Evolutionary conservation across 2,888 invertebrate species (phyloP), one percentile per base, ranked within the genome.

Genomic region (Microdon myrmicae): DNA sequence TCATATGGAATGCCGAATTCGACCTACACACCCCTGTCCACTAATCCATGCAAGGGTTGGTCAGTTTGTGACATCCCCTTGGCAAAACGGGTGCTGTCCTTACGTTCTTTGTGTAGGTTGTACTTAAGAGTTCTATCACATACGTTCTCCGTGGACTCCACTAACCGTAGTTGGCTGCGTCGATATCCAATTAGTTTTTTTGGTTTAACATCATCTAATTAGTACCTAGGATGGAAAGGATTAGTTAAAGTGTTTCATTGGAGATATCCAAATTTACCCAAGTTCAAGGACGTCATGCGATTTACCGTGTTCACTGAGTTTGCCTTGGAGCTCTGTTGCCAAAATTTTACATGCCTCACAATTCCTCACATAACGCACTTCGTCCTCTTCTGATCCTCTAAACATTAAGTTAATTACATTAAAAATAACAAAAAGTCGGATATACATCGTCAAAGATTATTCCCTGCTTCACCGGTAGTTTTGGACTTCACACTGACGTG

Each of bases 1-100:
- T 98, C 97, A 67, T 87, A 87, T 0, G 98, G 98, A 72, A 99
- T 96, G 4, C 97, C 98, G n/a, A 98, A 83, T 72, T 98, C 97
- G 0, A 99, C 97, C 82, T 98, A 96, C 0, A 98, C 97, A 10
- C 97, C 97, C 82, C 94, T 96, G 74, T 94, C 88, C 0, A 94
- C 94, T 10, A 97, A 84, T 2, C 92, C 92, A 76, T 97, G 96
- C 2, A 97, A 83, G 0, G 96, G 93, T 82, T 92, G 86, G 77
- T 98, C 97, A 0, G 98, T 98, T 81, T 97, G 92, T 73, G 96
- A 95, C 91, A 94, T 93, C 39, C 96, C 97, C 82, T 96, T 96
- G 1, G 95, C 92, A 81, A 96, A 97, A 69, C 98, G 84, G 0
- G 93, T 90, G 76, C 95, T 96, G 70, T 97, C 97, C 22, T 85